Evolutionary conservation across 2,797 vertebrate genomes (phyloP), one percentile per base, ranked within the genome.

Genomic region (Uromys caudimaculatus): DNA sequence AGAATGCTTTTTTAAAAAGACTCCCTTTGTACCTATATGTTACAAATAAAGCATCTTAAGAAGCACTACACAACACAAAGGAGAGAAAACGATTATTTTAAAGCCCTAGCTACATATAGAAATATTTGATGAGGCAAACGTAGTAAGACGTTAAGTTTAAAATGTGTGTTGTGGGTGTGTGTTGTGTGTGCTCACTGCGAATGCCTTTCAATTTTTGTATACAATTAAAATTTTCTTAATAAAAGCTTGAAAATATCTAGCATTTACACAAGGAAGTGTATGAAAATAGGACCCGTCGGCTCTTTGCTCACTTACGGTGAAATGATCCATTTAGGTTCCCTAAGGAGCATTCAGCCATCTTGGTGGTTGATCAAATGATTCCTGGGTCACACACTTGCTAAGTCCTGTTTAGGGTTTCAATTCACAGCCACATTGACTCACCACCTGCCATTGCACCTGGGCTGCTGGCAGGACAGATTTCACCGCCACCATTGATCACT

Each of bases 1-100:
- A 52, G 13, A 56, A 64, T 56, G 47, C 58, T 14, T 60, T 38
- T 16, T 3, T 19, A 41, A 69, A 50, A 47, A 60, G 16, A 47
- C 8, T 16, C 47, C 5, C 35, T 50, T 73, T 83, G 24, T 71
- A 76, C 14, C 2, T 86, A 35, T 67, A 89, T 10, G 3, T 87
- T 89, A 5, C 41, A 88, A 44, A 76, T 52, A 93, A 94, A 92
- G 76, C 85, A 82, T 78, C 60, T 91, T 89, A 77, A 77, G 76
- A 94, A 95, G 50, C 73, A 87, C 21, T 38, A 60, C 10, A 10
- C 24, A 41, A 58, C n/a, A 50, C 35, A 87, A 94, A 32, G 83
- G n/a, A 82, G n/a, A 79, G 9, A 5, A 54, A 54, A 38, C 5
- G 27, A 82, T 17, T 27, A 10, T n/a, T 54, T 54, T 54, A 56